These are phyloP conservation scores for Poeciliopsis occidentalis DNA, from an alignment of 2,113 vertebrate species.

Conservation along the genomic window DNA sequence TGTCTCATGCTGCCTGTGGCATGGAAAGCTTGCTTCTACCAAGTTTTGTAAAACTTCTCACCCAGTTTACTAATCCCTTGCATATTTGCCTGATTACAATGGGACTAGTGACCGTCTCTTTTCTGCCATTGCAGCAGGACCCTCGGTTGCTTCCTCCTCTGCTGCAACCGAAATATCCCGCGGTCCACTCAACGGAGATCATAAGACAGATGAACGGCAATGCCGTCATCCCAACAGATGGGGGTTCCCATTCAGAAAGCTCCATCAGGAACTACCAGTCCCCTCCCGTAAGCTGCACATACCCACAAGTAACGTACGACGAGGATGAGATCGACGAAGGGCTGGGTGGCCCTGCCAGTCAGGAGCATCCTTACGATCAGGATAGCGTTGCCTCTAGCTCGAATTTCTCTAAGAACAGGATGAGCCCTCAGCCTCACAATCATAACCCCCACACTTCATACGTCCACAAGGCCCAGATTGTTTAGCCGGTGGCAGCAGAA, in stretches of 20 bases:
- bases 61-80: slow-evolving; percentile 2
- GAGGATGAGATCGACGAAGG: slow-evolving; percentile 78
- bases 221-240: slow-evolving; percentile 46
- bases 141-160: slow-evolving; percentile 70
- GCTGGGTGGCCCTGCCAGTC: slow-evolving; percentile 60
- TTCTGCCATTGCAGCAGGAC: slow-evolving; percentile 57
- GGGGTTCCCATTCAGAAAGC: slow-evolving; percentile 44
- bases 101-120: slow-evolving; percentile 8
- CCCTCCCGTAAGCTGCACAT: slow-evolving; percentile 52
- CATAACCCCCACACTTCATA: slow-evolving; percentile 75
- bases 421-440: slow-evolving; percentile 15
- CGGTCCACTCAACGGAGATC: slow-evolving; percentile 52
- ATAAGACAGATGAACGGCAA: slow-evolving; percentile 66
- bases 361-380: slow-evolving; percentile 72
- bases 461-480: slow-evolving; percentile 90
- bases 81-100: slow-evolving; percentile 12
- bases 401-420: slow-evolving; percentile 77
- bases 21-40: slow-evolving; percentile 35
- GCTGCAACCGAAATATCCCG: slow-evolving; percentile 41
- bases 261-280: slow-evolving; percentile 52
- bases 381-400: slow-evolving; percentile 78
- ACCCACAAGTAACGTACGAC: slow-evolving; percentile 64
- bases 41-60: slow-evolving; percentile 27
- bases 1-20: background rate
- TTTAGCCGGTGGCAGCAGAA: slow-evolving; percentile 66